Conservation (phyloP, 1,140 invertebrate genomes). For the Drosophila bocqueti region DNA sequence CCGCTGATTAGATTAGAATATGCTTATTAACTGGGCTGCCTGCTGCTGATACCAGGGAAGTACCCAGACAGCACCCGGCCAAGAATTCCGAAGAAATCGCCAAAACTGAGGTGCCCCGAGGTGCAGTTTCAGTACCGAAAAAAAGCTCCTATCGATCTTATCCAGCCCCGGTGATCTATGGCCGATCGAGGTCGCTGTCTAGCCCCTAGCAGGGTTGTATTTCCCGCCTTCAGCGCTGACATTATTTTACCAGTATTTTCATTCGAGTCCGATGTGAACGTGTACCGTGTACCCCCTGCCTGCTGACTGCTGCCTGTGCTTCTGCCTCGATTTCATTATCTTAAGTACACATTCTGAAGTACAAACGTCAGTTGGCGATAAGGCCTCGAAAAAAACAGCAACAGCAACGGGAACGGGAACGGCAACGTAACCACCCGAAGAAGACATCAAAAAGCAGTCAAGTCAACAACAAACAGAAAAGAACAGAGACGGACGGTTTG, state of each 20-base stretch:
- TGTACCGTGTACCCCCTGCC: not conserved
- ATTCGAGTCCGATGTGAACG: conserved; percentile 23
- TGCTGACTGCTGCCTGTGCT: conserved; percentile 36
- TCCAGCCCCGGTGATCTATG: conserved; percentile 23
- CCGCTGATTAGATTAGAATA: conserved; percentile 69
- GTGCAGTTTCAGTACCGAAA: conserved; percentile 22
- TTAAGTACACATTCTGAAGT: conserved; percentile 84
- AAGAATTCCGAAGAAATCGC: conserved; percentile 29
- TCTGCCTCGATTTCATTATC: conserved; percentile 73
- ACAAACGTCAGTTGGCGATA: conserved; percentile 82
- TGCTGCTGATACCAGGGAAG: conserved; percentile 29
- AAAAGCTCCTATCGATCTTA: conserved; percentile 34
- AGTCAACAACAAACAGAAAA: conserved; percentile 60
- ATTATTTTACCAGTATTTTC: conserved; percentile 19
- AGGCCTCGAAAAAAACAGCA: conserved; percentile 30
- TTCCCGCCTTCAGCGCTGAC: not conserved
- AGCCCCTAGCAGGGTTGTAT: conserved; percentile 1
- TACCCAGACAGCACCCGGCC: conserved; percentile 5
- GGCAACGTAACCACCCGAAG: conserved; percentile 38
- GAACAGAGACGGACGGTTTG: conserved; percentile 15
- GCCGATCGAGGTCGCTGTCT: conserved; percentile 8
- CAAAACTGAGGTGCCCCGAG: not conserved
- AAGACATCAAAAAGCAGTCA: conserved; percentile 62
- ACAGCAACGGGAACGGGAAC: conserved; percentile 5
- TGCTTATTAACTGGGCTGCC: conserved; percentile 45